Conservation (phyloP, 2,113 vertebrate species). For the Sinosuthora webbiana region DNA sequence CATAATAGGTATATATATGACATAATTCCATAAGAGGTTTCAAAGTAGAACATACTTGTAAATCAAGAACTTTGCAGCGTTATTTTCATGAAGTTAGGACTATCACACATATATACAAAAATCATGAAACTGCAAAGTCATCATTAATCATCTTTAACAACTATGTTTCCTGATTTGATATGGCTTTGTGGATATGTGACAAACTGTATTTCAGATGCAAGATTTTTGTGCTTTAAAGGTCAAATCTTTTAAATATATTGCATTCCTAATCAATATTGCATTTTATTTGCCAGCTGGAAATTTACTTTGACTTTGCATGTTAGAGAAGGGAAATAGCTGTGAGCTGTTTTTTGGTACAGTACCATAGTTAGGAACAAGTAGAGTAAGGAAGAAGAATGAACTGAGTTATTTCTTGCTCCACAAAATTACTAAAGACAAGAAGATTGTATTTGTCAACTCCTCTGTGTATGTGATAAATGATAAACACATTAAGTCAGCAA, state of each 20-base stretch:
- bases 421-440: neutral
- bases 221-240: neutral
- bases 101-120: neutral
- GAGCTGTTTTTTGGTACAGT: constrained; percentile 32
- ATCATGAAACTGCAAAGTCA: neutral
- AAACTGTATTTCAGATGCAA: neutral
- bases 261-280: constrained; percentile 4
- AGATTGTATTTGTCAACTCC: constrained; percentile 27
- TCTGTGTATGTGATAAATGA: neutral
- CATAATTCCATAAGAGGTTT: neutral
- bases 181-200: neutral
- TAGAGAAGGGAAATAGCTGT: neutral
- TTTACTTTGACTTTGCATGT: constrained; percentile 13
- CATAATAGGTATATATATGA: neutral
- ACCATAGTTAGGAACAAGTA: neutral
- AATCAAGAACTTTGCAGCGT: neutral
- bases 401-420: neutral
- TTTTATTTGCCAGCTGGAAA: constrained; percentile 48
- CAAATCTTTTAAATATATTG: constrained; percentile 20
- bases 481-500: neutral
- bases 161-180: neutral
- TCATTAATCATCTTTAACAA: neutral
- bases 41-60: neutral
- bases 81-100: neutral
- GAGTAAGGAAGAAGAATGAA: neutral